Evolutionary conservation across 2,888 invertebrate genomes (phyloP), one percentile per base, ranked within the genome.

Genomic region (Gymnoscelis rufifasciata): DNA sequence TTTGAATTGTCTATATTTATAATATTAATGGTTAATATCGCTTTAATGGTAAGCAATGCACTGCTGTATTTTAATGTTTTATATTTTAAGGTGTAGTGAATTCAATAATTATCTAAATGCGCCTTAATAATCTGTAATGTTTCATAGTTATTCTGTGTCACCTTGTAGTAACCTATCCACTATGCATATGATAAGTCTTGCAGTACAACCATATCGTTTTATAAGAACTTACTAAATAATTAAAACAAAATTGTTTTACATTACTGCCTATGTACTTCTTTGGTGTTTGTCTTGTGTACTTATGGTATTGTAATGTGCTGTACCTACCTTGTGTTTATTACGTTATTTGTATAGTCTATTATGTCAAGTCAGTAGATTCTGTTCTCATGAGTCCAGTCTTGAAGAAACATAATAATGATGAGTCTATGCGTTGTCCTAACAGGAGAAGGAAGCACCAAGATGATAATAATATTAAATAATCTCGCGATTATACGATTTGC

Each of bases 21-120:
- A 60, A 52, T 50, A 50, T 48, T 57, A 56, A 59, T 57, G 51
- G 57, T 51, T 51, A 64, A 61, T 63, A 68, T 68, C 59, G 72
- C 74, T 74, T 74, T 61, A 72, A 70, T 73, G 71, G 74, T 74
- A 71, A 72, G 75, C 76, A 70, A 70, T 71, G 71, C 74, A 75
- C 74, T 72, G 78, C 78, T 76, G 72, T 62, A 70, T 66, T 71
- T 68, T 70, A 58, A 58, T 56, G 58, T 68, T 60, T 71, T 66
- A 69, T 70, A 70, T 65, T 64, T 67, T 66, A 74, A 73, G 71
- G 72, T 65, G 62, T 71, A 71, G 71, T 74, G 62, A 66, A 52
- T 66, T 73, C 65, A 71, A 71, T 72, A 70, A 68, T 66, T 57
- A 68, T 73, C 72, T 77, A 69, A 77, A 77, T 68, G 75, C 78